Evolutionary conservation across 2,888 invertebrate species (phyloP), one percentile per base, ranked within the genome.

Genomic region (Dryococelus australis): DNA sequence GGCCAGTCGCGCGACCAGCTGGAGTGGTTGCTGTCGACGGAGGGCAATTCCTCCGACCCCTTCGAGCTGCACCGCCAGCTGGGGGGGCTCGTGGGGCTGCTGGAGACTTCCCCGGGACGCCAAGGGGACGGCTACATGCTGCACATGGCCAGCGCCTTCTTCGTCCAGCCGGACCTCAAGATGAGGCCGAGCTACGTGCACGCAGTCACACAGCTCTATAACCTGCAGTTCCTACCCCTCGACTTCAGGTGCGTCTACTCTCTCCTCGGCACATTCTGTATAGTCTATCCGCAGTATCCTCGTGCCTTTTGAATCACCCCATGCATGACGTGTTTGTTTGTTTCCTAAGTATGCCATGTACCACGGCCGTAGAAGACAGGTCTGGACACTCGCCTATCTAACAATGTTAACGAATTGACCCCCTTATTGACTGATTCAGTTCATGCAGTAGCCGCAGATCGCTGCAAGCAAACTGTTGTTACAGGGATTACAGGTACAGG

Each of bases 1-100:
- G 92, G 92, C 26, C 89, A 91, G 35, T 91, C 92, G 27, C 89
- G 91, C 80, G 90, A 90, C 9, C 90, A 92, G 83, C 90, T 92
- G 6, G 91, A 91, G 88, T 90, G 91, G 6, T 89, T 92, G 8
- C 89, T 92, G 35, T 90, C 91, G 0, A 86, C 92, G 16, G 89
- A 80, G 79, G 84, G 84, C 84, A 85, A 80, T 53, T 84, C 43
- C 26, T 43, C 47, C 12, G 51, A 16, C 85, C 84, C 0, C 86
- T 86, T 28, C 84, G 89, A 27, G 80, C 47, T 91, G 3, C 89
- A 90, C 24, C 89, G 91, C 16, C 91, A 92, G 89, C 88, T 92
- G 85, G 91, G 91, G 3, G 90, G 89, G 87, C 90, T 92, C 84
- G 26, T 92, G 20, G 90, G 90, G 87, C 89, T 89, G 35, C 89